Conservation (phyloP, 92 coral and sea anemone genomes). For the Umimayanthus kanabou region DNA sequence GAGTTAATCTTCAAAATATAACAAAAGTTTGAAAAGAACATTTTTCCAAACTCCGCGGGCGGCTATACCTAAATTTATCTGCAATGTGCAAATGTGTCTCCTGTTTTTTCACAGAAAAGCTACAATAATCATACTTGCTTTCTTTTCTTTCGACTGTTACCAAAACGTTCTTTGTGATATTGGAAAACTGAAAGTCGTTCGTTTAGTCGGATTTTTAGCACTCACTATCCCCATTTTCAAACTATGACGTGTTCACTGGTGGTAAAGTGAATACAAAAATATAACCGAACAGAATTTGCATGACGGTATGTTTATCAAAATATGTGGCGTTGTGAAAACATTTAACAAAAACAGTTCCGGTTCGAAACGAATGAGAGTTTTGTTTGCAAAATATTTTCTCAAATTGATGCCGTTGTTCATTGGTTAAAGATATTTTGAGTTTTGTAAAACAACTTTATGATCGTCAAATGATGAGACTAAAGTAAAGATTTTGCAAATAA, state of each 20-base stretch:
- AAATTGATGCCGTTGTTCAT: not conserved
- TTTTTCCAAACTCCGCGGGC: slow-evolving; percentile 10
- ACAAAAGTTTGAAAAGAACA: not conserved
- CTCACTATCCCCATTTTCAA: not conserved
- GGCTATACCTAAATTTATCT: not conserved
- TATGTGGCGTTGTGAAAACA: slow-evolving; percentile 6
- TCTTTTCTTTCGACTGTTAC: not conserved
- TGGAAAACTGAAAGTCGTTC: not conserved
- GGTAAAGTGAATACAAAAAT: not conserved
- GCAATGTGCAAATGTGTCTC: not conserved
- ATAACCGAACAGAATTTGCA: slow-evolving; percentile 5
- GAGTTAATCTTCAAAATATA: not conserved
- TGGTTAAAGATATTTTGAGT: not conserved
- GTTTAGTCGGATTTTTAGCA: not conserved
- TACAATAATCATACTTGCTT: too few relatives aligned
- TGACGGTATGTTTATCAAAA: not conserved
- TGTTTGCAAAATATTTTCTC: slow-evolving; percentile 20
- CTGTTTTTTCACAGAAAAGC: slow-evolving; percentile 4
- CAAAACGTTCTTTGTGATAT: not conserved
- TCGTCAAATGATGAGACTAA: not conserved
- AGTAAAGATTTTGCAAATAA: not conserved
- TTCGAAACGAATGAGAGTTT: slow-evolving; percentile 10
- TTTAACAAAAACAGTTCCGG: slow-evolving; percentile 26
- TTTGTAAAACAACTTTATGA: not conserved
- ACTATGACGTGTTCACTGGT: not conserved